phyloP scores from a whole-genome alignment of 2,113 vertebrate genomes.

The Crotalus tigris region DNA sequence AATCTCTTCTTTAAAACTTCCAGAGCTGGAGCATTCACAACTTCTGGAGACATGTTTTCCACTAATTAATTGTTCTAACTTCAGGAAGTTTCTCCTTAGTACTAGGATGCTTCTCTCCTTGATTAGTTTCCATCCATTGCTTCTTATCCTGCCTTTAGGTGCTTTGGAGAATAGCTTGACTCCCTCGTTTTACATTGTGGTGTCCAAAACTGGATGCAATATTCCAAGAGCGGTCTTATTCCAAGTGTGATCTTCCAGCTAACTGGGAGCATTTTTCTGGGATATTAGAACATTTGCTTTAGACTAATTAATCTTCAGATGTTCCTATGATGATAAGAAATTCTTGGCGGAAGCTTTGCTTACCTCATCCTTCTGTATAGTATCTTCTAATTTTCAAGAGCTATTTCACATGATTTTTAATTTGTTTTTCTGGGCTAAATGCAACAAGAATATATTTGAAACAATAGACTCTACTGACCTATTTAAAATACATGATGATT shows the following conservation, averaged over 20 bases:
- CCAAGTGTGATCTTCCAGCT: not conserved
- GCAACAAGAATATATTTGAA: not conserved
- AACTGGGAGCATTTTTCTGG: not conserved
- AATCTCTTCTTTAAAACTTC: too few species aligned
- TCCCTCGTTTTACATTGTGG: too few species aligned
- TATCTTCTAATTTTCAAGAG: not conserved
- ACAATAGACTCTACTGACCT: not conserved
- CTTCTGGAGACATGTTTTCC: too few species aligned
- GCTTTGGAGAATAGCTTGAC: too few species aligned
- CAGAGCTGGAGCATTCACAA: too few species aligned
- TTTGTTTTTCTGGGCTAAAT: not conserved
- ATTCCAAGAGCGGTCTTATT: too few species aligned
- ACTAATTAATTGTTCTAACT: too few species aligned
- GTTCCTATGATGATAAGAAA: not conserved
- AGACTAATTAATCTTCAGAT: not conserved
- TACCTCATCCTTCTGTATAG: not conserved
- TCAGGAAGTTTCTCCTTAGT: too few species aligned
- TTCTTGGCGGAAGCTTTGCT: not conserved
- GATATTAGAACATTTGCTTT: not conserved
- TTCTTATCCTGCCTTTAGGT: too few species aligned
- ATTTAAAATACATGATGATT: not conserved
- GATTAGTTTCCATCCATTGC: too few species aligned
- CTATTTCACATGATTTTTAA: not conserved
- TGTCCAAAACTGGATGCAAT: too few species aligned
- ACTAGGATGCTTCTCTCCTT: too few species aligned